phyloP scores from a whole-genome alignment of 2,113 vertebrate species.

The Lagenorhynchus albirostris region DNA sequence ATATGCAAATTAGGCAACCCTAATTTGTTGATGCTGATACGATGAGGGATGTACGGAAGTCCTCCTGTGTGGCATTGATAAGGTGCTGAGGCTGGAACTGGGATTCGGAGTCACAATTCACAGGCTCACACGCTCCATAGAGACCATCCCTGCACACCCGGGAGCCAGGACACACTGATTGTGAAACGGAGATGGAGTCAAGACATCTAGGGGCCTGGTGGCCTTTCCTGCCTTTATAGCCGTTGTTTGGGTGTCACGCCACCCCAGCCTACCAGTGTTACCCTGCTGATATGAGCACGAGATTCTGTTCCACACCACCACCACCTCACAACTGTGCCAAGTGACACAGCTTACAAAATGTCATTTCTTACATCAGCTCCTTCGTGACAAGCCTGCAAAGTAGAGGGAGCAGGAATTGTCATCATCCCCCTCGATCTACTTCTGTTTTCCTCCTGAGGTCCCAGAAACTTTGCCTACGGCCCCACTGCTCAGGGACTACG shows the following conservation, averaged over 20 bases:
- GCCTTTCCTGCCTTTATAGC: slow-evolving; percentile 31
- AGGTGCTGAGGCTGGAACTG: not conserved
- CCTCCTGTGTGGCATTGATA: slow-evolving; percentile 54
- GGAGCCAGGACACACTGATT: not conserved
- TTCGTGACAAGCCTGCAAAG: slow-evolving; percentile 27
- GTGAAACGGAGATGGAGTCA: slow-evolving; percentile 20
- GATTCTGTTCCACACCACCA: not conserved
- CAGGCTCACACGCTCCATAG: not conserved
- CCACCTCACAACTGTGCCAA: not conserved
- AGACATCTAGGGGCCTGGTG: not conserved
- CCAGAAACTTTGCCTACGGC: not conserved
- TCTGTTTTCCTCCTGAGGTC: not conserved
- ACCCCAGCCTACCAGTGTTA: not conserved
- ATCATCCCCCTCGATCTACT: not conserved
- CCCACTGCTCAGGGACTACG: not conserved
- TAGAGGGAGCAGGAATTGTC: not conserved
- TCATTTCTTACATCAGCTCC: not conserved
- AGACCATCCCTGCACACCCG: not conserved
- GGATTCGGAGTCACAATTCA: not conserved
- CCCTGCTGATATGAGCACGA: slow-evolving; percentile 13
- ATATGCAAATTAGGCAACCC: slow-evolving; percentile 58
- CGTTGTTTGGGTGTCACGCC: not conserved
- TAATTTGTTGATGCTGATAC: slow-evolving; percentile 64
- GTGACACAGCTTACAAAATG: not conserved
- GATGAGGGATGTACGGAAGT: not conserved